Evolutionary conservation across 2,113 vertebrate species (phyloP), one percentile per base, ranked within the genome.

Genomic region (Silurus glanis): DNA sequence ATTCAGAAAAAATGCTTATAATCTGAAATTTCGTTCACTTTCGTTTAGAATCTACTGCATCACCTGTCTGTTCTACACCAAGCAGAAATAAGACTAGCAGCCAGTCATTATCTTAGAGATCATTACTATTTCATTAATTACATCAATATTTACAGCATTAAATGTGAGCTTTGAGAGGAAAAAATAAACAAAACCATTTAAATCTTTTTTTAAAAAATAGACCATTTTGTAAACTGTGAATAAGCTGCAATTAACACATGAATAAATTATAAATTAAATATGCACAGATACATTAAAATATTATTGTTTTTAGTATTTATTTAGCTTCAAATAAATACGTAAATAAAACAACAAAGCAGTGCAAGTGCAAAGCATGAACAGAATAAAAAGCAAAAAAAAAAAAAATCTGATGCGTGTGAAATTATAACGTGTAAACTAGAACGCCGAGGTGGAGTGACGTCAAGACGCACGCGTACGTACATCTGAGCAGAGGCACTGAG

Each of bases 401-500:
- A 21, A n/a, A 49, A 1, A 0, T 21, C 9, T 80, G 21, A 53
- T 5, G 16, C 5, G 9, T 59, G n/a, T 59, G 25, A 80, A 58
- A 59, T 59, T 80, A n/a, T 66, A 66, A 66, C 67, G 37, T 67
- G 56, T 16, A 59, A 80, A 86, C 82, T 90, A 92, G 90, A 91
- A 91, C 92, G 91, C 91, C 85, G 49, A 8, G 67, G 80, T 80
- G 47, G 37, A 61, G 58, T 95, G 92, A 95, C 94, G 94, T 95
- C 92, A 95, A 86, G 92, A 93, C 94, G 94, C 92, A 92, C 87
- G 37, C 78, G 13, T 85, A 79, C 85, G 92, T 92, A 93, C 25
- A 25, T n/a, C 83, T 21, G 23, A 82, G 61, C 23, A 12, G 62
- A 66, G 23, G n/a, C n/a, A 58, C 6, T 10, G 28, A 80, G 74